These are phyloP conservation scores for Aspidapion aeneum DNA, from an alignment of 2,888 invertebrate species.

Conservation along the genomic window DNA sequence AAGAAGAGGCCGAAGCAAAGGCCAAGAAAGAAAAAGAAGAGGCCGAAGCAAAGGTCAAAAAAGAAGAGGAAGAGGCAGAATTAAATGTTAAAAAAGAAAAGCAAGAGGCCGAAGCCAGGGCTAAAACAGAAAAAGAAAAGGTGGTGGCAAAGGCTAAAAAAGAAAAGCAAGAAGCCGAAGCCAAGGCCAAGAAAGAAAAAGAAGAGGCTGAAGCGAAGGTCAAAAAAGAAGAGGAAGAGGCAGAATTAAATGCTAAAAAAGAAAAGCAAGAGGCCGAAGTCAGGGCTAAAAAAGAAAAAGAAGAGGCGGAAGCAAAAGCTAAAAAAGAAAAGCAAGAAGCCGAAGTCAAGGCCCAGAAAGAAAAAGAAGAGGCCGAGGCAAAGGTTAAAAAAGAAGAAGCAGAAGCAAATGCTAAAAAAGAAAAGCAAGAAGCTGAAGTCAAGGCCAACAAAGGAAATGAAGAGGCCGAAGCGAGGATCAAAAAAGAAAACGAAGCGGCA, in stretches of 20 bases:
- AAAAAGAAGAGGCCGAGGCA: slow-evolving; percentile 27
- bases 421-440: slow-evolving; percentile 26
- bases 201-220: slow-evolving; percentile 23
- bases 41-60: slow-evolving; percentile 17
- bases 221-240: slow-evolving; percentile 25
- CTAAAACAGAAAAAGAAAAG: slow-evolving; percentile 24
- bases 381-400: slow-evolving; percentile 24
- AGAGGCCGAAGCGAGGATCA: slow-evolving; percentile 12
- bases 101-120: slow-evolving; percentile 26
- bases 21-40: slow-evolving; percentile 19
- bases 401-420: slow-evolving; percentile 24
- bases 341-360: slow-evolving; percentile 19
- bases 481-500: slow-evolving; percentile 18
- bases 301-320: slow-evolving; percentile 12
- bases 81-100: slow-evolving; percentile 22
- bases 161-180: slow-evolving; percentile 19
- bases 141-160: slow-evolving; percentile 18
- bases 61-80: slow-evolving; percentile 21
- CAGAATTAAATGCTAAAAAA: slow-evolving; percentile 20
- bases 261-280: slow-evolving; percentile 14
- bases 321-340: slow-evolving; percentile 19
- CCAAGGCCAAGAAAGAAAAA: slow-evolving; percentile 23
- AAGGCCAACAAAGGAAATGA: slow-evolving; percentile 16
- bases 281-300: slow-evolving; percentile 15
- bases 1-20: slow-evolving; percentile 24